Percentiles rank a stretch among this genome's conserved stretches.
Conservation (phyloP, 2,113 vertebrate species). For the Oreochromis spilurus region DNA sequence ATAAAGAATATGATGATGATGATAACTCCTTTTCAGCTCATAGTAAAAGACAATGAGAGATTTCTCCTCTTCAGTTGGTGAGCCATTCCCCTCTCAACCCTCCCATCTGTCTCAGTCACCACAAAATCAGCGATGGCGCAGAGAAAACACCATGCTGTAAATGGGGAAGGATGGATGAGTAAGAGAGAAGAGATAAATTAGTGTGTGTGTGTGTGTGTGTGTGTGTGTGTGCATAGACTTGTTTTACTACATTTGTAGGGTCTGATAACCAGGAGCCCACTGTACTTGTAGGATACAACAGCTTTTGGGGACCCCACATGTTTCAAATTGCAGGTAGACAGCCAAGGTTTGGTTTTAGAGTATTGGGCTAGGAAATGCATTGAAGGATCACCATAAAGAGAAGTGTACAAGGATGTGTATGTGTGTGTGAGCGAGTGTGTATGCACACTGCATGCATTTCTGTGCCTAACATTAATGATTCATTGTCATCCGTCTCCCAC, state of each 20-base stretch:
- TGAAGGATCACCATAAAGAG: background rate
- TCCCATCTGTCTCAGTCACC: conserved; percentile 55
- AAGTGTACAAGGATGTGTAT: background rate
- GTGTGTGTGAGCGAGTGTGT: background rate
- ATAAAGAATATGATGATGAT: conserved; percentile 1
- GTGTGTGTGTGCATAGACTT: background rate
- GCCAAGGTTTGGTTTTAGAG: background rate
- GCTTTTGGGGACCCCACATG: background rate
- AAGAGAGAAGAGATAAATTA: conserved; percentile 9
- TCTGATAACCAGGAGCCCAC: background rate
- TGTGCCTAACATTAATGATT: conserved; percentile 46
- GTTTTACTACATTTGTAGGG: background rate
- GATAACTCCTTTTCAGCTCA: background rate
- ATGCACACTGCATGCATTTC: background rate
- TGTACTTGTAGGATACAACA: background rate
- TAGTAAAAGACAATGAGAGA: background rate
- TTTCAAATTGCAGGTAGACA: background rate
- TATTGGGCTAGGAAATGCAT: background rate
- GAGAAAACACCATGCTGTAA: conserved; percentile 12
- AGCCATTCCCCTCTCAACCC: conserved; percentile 15
- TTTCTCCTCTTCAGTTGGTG: background rate
- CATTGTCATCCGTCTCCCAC: conserved; percentile 46
- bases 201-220: background rate
- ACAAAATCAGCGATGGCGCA: conserved; percentile 7
- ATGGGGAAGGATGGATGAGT: conserved; percentile 30